These are phyloP conservation scores for Euglossa dilemma DNA, from an alignment of 1,140 invertebrate genomes.

Conservation along the genomic window DNA sequence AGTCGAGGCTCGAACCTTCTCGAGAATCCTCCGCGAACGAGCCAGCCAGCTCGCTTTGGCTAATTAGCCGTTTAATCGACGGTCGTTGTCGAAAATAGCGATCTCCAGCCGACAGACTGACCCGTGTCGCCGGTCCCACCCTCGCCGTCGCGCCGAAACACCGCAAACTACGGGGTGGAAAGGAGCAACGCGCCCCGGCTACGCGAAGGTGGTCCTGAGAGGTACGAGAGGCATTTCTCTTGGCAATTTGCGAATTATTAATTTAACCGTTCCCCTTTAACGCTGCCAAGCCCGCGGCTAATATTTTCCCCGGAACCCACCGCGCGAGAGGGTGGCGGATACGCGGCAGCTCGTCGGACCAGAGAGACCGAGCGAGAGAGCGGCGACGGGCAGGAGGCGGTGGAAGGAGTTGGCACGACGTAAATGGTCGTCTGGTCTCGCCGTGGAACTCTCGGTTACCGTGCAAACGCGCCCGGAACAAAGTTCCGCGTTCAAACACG, in stretches of 20 bases:
- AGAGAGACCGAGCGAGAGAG: constrained; percentile 11
- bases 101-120: constrained; percentile 3
- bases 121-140: neutral
- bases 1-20: constrained; percentile 3
- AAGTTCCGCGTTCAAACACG: constrained; percentile 62
- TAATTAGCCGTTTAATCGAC: constrained; percentile 46
- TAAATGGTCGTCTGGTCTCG: constrained; percentile 21
- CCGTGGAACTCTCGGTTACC: constrained; percentile 37
- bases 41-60: constrained; percentile 13
- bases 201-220: neutral
- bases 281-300: constrained; percentile 57
- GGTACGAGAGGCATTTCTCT: constrained; percentile 50
- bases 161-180: neutral
- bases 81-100: constrained; percentile 23
- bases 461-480: constrained; percentile 58
- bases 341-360: neutral
- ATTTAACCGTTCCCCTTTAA: constrained; percentile 67
- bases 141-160: neutral
- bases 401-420: neutral
- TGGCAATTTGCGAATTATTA: constrained; percentile 66
- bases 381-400: neutral
- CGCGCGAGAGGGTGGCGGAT: neutral
- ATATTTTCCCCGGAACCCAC: constrained; percentile 55
- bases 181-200: neutral
- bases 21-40: neutral